Evolutionary conservation across 2,113 vertebrate genomes (phyloP).

Genomic region (Platichthys stellatus): DNA sequence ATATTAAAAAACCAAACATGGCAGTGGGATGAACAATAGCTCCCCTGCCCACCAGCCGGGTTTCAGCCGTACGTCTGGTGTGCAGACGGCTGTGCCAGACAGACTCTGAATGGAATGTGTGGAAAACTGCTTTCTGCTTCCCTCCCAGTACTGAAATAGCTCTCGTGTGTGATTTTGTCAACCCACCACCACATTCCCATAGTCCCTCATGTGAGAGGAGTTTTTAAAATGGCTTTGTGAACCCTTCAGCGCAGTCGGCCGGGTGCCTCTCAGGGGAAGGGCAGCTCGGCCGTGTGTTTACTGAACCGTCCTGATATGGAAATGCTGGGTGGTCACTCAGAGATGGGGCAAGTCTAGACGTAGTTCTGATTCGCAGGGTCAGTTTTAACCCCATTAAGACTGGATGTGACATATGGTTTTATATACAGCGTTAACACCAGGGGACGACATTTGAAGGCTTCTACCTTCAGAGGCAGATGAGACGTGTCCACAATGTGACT

Average conservation of each 20-base stretch:
- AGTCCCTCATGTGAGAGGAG: constrained; percentile 58
- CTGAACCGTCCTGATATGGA: constrained; percentile 46
- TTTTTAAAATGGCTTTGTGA: constrained; percentile 53
- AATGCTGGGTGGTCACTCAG: background rate
- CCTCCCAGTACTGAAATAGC: constrained; percentile 79
- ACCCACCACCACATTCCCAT: constrained; percentile 68
- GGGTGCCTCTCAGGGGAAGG: constrained; percentile 12
- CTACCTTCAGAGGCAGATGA: too few relatives aligned
- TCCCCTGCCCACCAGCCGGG: constrained; percentile 3
- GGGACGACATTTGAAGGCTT: too few relatives aligned
- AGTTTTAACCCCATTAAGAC: background rate
- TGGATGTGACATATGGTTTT: background rate
- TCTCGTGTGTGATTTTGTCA: constrained; percentile 51
- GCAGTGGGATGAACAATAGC: constrained; percentile 28
- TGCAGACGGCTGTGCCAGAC: constrained; percentile 50
- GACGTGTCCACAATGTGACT: too few relatives aligned
- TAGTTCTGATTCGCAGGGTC: constrained; percentile 2
- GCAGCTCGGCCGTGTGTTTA: constrained; percentile 24
- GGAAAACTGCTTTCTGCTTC: constrained; percentile 69
- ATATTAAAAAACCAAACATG: constrained; percentile 20
- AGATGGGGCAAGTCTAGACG: background rate
- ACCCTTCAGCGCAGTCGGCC: constrained; percentile 23
- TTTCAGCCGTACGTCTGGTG: constrained; percentile 35
- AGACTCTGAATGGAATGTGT: constrained; percentile 72
- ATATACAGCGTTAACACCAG: background rate